Evolutionary conservation across 2,888 invertebrate genomes (phyloP), one percentile per base, ranked within the genome.

Genomic region (Azorinus chamasolen): DNA sequence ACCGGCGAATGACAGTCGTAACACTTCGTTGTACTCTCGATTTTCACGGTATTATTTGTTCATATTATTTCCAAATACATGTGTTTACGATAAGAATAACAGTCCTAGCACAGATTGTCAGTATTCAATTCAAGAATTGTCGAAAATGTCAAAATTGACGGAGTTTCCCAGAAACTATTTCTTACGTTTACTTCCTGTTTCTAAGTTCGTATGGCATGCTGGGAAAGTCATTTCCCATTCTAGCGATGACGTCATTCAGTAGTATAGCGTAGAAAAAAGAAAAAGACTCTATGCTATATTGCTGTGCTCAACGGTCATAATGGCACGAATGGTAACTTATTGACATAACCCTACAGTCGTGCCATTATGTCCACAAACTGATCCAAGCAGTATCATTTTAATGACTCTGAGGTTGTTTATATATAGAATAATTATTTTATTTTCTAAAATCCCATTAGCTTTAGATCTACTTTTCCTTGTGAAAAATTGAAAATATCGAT

Each of bases 151-250:
- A 43, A 53, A 72, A 48, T 25, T 14, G 45, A 20, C 41, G 27
- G 48, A 37, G 70, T 76, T 80, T 76, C 80, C 73, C 61, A 53
- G 71, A 79, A 80, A 73, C 48, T 57, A 58, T 39, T 64, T 73
- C 58, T 43, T 63, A 65, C 69, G 63, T 75, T 65, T 81, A 84
- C 85, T 85, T 85, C 85, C 85, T 85, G 85, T 85, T 83, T 85
- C 85, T 79, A 84, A 76, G 84, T 81, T 74, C 66, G 48, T 45
- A 39, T 5, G 48, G 83, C 69, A 83, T 79, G 71, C 41, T 78
- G 85, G 85, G 83, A 70, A 75, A 78, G 8, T 22, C n/a, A n/a
- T 27, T 18, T 48, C 20, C 27, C 25, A 46, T 45, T 59, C 25
- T 57, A 41, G 39, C n/a, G 46, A 59, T 59, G 59, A 59, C 59